A percentile compares a stretch with the other conserved stretches of the same genome.
phyloP scores from a whole-genome alignment of 92 coral and sea anemone genomes.

The Muricea muricata region DNA sequence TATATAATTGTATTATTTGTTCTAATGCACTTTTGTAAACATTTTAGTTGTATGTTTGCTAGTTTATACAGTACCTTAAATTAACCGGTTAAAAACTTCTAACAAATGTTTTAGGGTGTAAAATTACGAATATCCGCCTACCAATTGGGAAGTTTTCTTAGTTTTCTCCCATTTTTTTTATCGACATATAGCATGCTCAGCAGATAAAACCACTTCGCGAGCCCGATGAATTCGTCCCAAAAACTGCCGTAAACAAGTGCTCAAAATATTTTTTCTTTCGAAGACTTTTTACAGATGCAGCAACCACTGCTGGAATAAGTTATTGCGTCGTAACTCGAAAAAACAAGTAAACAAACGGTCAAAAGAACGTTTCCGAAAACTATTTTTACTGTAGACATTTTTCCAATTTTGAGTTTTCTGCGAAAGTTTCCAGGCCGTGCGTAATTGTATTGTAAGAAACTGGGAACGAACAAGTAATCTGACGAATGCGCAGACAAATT shows the following conservation, averaged over 20 bases:
- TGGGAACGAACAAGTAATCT: not conserved
- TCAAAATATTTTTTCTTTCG: not conserved
- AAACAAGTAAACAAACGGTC: not conserved
- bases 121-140: too few species aligned
- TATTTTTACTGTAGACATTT: not conserved
- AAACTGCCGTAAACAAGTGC: not conserved
- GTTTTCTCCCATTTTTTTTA: conserved; percentile 6
- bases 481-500: conserved; percentile 9
- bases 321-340: not conserved
- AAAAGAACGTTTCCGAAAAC: not conserved
- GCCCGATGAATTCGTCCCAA: not conserved
- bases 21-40: too few species aligned
- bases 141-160: not conserved
- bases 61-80: not conserved
- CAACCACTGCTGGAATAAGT: not conserved
- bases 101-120: too few species aligned
- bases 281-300: not conserved
- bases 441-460: not conserved
- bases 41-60: too few species aligned
- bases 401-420: not conserved
- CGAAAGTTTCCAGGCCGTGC: not conserved
- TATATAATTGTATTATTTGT: too few species aligned
- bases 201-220: not conserved
- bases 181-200: not conserved
- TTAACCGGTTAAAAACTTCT: not conserved